Percentiles rank a stretch among this genome's conserved stretches.
Evolutionary conservation across 2,113 vertebrate species (phyloP).

Genomic region (Lonchura striata): DNA sequence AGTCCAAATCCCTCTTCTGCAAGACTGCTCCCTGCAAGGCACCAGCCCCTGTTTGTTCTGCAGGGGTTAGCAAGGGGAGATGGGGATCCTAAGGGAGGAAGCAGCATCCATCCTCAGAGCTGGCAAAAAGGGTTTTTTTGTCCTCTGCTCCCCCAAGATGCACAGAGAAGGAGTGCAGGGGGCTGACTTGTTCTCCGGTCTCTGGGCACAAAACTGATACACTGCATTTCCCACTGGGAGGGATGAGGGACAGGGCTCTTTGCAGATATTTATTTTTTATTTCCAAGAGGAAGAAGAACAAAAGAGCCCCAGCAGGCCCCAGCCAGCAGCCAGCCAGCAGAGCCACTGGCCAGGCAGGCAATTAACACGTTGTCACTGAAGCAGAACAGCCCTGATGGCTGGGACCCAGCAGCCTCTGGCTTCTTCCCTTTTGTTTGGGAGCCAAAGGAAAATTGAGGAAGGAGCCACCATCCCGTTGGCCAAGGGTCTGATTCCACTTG

Average conservation of each 20-base stretch:
- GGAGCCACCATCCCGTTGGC: accelerated
- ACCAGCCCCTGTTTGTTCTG: not conserved
- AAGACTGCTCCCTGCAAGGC: not conserved
- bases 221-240: not conserved
- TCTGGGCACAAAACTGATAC: not conserved
- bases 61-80: not conserved
- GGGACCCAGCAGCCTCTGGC: not conserved
- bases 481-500: not conserved
- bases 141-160: not conserved
- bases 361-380: not conserved
- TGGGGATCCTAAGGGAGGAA: not conserved
- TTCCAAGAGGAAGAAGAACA: not conserved
- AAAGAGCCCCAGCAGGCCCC: not conserved
- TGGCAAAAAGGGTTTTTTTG: not conserved
- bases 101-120: not conserved
- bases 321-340: not conserved
- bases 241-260: not conserved
- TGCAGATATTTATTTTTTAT: not conserved
- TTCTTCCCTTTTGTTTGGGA: not conserved
- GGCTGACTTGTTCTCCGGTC: not conserved
- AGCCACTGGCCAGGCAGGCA: not conserved
- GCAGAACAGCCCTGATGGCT: not conserved
- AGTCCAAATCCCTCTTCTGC: not conserved
- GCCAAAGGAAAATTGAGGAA: not conserved
- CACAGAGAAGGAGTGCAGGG: not conserved